Conservation (phyloP, 2,113 vertebrate species). For the Catharus bicknelli region DNA sequence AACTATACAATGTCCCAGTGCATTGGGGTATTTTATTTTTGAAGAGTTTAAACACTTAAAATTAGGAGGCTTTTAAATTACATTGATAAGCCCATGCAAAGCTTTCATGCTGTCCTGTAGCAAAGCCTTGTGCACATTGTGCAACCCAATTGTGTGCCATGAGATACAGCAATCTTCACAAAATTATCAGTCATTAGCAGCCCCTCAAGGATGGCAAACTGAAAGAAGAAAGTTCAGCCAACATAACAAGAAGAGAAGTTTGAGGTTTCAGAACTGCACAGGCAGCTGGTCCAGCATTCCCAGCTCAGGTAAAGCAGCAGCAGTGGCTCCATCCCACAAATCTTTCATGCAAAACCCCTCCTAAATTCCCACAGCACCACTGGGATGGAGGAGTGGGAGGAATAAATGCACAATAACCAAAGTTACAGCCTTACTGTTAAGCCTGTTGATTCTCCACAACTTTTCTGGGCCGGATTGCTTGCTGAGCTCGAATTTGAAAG, state of each 20-base stretch:
- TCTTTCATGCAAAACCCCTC: neutral
- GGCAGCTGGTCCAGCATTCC: neutral
- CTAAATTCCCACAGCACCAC: neutral
- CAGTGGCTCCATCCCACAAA: neutral
- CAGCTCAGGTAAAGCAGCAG: neutral
- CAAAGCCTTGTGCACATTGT: neutral
- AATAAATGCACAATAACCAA: neutral
- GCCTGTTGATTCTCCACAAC: constrained; percentile 89
- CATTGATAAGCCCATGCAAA: neutral
- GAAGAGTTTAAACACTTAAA: neutral
- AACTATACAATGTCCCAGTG: fast-evolving
- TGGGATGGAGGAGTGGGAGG: neutral
- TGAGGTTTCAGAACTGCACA: neutral
- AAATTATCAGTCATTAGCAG: neutral
- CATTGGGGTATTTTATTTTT: neutral
- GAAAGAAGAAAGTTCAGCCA: neutral
- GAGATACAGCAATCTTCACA: neutral
- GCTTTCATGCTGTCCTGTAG: neutral
- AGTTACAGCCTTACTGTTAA: constrained; percentile 87
- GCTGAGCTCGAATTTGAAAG: constrained; percentile 93
- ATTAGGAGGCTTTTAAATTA: neutral
- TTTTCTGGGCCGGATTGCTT: constrained; percentile 89
- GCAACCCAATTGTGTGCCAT: neutral
- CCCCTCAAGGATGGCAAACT: neutral
- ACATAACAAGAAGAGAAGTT: neutral